These are phyloP conservation scores for Clostera curtula DNA, from an alignment of 2,888 invertebrate genomes.

Conservation along the genomic window DNA sequence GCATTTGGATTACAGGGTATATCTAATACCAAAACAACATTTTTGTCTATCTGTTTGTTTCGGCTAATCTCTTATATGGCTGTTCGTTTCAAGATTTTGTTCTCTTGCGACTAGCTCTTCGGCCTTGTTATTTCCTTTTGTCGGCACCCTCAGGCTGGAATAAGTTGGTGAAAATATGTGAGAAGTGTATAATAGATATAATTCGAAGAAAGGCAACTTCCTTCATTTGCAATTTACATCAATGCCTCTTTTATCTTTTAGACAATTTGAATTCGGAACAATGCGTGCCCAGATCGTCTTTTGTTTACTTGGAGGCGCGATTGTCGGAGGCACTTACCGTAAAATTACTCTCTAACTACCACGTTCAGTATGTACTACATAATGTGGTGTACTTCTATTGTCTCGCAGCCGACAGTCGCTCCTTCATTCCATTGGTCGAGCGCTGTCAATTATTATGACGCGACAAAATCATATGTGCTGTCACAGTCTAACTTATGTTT, in stretches of 20 bases:
- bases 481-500: conserved; percentile 21
- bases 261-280: conserved; percentile 46
- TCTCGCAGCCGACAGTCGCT: conserved; percentile 23
- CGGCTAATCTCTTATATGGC: no score
- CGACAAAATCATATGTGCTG: conserved; percentile 49
- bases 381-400: conserved; percentile 24
- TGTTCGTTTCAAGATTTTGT: no score
- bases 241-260: conserved; percentile 37
- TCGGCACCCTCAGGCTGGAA: no score
- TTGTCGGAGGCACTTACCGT: conserved; percentile 58
- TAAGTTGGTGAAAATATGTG: no score
- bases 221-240: conserved; percentile 17
- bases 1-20: no score
- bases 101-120: no score
- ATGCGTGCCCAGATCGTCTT: conserved; percentile 41
- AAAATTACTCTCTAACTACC: conserved; percentile 56
- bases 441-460: conserved; percentile 38
- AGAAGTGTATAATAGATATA: no score
- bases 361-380: conserved; percentile 29
- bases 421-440: conserved; percentile 36
- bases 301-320: conserved; percentile 53
- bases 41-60: no score
- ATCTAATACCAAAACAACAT: no score
- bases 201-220: no score
- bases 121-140: no score